Evolutionary conservation across 2,797 vertebrate species (phyloP), one percentile per base, ranked within the genome.

Genomic region (Huso huso): DNA sequence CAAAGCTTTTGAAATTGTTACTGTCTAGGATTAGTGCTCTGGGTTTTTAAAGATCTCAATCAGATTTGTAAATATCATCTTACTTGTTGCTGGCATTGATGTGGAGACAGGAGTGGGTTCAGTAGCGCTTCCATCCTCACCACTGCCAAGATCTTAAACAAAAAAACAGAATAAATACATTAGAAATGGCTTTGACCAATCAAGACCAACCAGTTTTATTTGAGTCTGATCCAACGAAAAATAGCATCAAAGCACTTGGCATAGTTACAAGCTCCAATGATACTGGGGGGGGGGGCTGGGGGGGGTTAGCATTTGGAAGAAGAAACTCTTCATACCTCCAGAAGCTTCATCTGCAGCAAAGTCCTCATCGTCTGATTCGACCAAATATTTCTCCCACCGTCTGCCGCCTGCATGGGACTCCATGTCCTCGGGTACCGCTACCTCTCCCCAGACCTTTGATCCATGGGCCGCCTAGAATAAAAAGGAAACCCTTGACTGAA

Each of bases 401-500:
- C 52, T 67, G 50, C 77, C 66, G 7, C 71, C 72, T 48, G 78
- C 85, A 66, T 79, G 76, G 0, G 78, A 76, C 59, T 89, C 87
- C 70, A 88, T 67, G 75, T 91, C 87, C 69, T 89, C 88, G 5
- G 87, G 86, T 66, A 87, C 59, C 6, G 85, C 80, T 18, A 90
- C 84, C 76, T 90, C 90, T 55, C 82, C 86, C 90, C 85, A 91
- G 69, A 91, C 90, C 82, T 89, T 91, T 49, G 90, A 91, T 73
- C 83, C 78, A 67, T 75, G 74, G 50, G 76, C 83, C 80, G 90
- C 86, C 90, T 91, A 79, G 51, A 72, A 68, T 50, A 58, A 71
- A 61, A 74, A 37, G 3, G 3, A 37, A 37, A 37, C 37, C 0
- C 5, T 37, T 37, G 37, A 37, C 37, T 37, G 4, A 37, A 37